A percentile compares a stretch with the other conserved stretches of the same genome.
Evolutionary conservation across 92 coral and sea anemone species (phyloP).

Genomic region (Epizoanthus ramosus): DNA sequence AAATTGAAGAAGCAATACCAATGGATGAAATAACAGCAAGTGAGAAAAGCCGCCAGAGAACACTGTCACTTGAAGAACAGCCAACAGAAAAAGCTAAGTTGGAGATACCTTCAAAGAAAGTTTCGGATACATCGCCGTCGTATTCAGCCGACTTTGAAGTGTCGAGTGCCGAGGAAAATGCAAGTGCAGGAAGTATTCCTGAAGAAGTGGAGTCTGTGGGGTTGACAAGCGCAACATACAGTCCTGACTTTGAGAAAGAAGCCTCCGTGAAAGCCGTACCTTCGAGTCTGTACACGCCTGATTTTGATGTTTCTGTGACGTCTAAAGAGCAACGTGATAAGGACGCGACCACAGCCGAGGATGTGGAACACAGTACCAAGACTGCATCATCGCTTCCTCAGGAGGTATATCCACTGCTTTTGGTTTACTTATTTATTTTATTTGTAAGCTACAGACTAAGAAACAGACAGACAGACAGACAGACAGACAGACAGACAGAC

Average conservation of each 20-base stretch:
- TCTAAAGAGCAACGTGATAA: background rate
- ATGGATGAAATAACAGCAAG: conserved; percentile 2
- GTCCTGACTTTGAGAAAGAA: conserved; percentile 62
- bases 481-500: too few relatives aligned
- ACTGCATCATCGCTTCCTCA: background rate
- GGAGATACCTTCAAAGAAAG: conserved; percentile 1
- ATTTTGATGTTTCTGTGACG: conserved; percentile 16
- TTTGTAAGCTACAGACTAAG: too few relatives aligned
- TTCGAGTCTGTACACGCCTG: conserved; percentile 25
- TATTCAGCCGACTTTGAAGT: conserved; percentile 33
- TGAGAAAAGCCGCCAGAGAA: background rate
- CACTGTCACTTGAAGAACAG: conserved; percentile 25
- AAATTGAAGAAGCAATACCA: conserved; percentile 46
- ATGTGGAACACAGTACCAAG: background rate
- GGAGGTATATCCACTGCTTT: background rate
- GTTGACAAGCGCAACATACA: conserved; percentile 41
- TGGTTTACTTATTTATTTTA: background rate
- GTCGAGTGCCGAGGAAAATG: conserved; percentile 19
- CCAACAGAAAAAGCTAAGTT: background rate
- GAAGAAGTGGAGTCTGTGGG: conserved; percentile 19
- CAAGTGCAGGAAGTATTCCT: conserved; percentile 13
- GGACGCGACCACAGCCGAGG: background rate
- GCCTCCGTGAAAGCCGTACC: background rate
- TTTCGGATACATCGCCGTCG: background rate
- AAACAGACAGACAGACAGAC: too few relatives aligned